These are phyloP conservation scores for Stigmatopora nigra DNA, from an alignment of 2,113 vertebrate species.

Conservation along the genomic window DNA sequence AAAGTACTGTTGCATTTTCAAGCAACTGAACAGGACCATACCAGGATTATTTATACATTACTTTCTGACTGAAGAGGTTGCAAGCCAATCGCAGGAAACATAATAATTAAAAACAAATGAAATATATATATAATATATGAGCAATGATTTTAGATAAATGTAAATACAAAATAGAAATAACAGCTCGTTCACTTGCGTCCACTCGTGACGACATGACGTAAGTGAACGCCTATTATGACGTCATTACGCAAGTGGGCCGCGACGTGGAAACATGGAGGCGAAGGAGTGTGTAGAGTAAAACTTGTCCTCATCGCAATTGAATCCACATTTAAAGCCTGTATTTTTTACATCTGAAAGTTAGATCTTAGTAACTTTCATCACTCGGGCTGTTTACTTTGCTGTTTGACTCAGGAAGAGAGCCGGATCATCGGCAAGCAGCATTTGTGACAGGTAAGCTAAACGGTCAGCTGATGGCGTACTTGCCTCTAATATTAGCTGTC, in stretches of 20 bases:
- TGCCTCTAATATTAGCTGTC: constrained; percentile 25
- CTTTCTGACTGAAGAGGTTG: no score
- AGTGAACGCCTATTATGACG: constrained; percentile 6
- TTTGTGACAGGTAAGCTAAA: constrained; percentile 61
- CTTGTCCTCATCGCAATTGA: constrained; percentile 20
- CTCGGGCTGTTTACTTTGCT: not conserved
- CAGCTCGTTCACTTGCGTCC: not conserved
- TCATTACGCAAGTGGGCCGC: constrained; percentile 50
- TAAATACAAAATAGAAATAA: no score
- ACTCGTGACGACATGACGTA: constrained; percentile 28
- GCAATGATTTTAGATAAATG: no score
- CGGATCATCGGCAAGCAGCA: constrained; percentile 27
- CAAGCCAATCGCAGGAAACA: no score
- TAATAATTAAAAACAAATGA: no score
- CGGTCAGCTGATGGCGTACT: constrained; percentile 49
- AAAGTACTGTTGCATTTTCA: no score
- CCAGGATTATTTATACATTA: no score
- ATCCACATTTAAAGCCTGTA: not conserved
- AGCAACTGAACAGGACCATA: no score
- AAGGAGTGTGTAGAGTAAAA: constrained; percentile 47
- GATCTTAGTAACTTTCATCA: not conserved
- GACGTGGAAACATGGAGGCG: constrained; percentile 67
- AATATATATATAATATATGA: no score
- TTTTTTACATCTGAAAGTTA: no score
- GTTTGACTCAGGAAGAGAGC: not conserved